phyloP scores from a whole-genome alignment of 2,888 invertebrate genomes.

The Sinopyrophorus schimmeli region DNA sequence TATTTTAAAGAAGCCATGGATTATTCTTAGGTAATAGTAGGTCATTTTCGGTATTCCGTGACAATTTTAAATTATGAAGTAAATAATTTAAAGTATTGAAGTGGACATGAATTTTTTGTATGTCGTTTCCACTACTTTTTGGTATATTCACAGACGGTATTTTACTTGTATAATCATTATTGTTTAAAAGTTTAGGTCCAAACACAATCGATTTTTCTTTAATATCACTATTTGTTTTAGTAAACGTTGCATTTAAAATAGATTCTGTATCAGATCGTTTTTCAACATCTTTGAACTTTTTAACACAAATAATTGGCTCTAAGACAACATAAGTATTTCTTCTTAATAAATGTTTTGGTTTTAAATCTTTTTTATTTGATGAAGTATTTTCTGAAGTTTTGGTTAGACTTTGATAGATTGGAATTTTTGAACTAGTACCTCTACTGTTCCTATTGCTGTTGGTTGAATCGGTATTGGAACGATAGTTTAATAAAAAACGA shows the following conservation, averaged over 20 bases:
- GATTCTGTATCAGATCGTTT: not conserved
- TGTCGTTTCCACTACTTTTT: slow-evolving; percentile 2
- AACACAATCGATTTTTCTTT: slow-evolving; percentile 10
- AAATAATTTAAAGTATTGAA: slow-evolving; percentile 20
- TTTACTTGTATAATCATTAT: slow-evolving; percentile 15
- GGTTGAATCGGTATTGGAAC: slow-evolving; percentile 25
- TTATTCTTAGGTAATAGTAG: slow-evolving; percentile 26
- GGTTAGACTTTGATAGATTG: slow-evolving; percentile 13
- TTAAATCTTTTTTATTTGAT: slow-evolving; percentile 1
- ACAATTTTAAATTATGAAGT: slow-evolving; percentile 25
- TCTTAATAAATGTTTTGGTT: slow-evolving; percentile 15
- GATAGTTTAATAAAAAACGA: slow-evolving; percentile 14
- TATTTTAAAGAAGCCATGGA: slow-evolving; percentile 26
- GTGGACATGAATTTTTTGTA: slow-evolving; percentile 1
- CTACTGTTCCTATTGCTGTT: not conserved
- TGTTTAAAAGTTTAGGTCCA: slow-evolving; percentile 12
- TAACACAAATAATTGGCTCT: slow-evolving; percentile 20
- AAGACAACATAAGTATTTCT: slow-evolving; percentile 25
- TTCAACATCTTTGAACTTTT: not conserved
- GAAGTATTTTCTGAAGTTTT: slow-evolving; percentile 1
- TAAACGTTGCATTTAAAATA: slow-evolving; percentile 10
- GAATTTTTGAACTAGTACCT: slow-evolving; percentile 18
- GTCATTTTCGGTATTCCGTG: slow-evolving; percentile 25
- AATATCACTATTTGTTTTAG: slow-evolving; percentile 1
- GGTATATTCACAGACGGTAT: slow-evolving; percentile 13